Base-by-base conservation (phyloP, 2,888 invertebrate genomes). In the Meiosimyza platycephala region DNA sequence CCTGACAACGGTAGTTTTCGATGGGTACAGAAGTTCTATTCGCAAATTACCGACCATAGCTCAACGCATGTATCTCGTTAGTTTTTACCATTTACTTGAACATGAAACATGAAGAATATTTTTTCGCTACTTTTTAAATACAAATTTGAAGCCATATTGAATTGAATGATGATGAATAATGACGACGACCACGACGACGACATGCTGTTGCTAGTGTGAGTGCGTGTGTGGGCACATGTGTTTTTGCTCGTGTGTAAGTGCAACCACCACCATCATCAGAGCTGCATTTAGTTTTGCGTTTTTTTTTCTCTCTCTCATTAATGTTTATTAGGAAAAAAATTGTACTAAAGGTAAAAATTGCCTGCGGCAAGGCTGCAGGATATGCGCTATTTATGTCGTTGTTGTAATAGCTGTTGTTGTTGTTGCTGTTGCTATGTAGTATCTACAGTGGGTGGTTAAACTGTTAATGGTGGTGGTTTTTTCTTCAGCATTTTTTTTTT, bases 81-180 rank as follows among this genome's bases (percentile, higher is more conserved):
- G 40, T 40, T 40, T 40, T 40, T 40, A 28, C 28, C 28, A 28
- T 28, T 28, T 28, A 28, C 28, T 22, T 28, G 28, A 28, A 28
- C 28, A 40, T 40, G 40, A 40, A 40, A 40, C 28, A 40, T 7
- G 40, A 40, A 40, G 40, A 40, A 40, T 18, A 50, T 51, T 50
- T 50, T 40, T 16, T 15, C 47, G 69, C 69, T 18, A n/a, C 54
- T n/a, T 55, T 67, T 15, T 40, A 54, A 55, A 55, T 47, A 70
- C 62, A 40, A 52, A 52, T 40, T 28, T 47, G 78, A 79, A 77
- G 76, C 78, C 78, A 78, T 78, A 77, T 78, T 78, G 78, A 74
- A 78, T 75, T 73, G 63, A 70, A 70, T 63, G 62, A 60, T 60
- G 18, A 63, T 70, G 63, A 63, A 59, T 47, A 59, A 18, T 28